Evolutionary conservation across 2,797 vertebrate species (phyloP), one percentile per base, ranked within the genome.

Genomic region (Enteromius fasciolatus): DNA sequence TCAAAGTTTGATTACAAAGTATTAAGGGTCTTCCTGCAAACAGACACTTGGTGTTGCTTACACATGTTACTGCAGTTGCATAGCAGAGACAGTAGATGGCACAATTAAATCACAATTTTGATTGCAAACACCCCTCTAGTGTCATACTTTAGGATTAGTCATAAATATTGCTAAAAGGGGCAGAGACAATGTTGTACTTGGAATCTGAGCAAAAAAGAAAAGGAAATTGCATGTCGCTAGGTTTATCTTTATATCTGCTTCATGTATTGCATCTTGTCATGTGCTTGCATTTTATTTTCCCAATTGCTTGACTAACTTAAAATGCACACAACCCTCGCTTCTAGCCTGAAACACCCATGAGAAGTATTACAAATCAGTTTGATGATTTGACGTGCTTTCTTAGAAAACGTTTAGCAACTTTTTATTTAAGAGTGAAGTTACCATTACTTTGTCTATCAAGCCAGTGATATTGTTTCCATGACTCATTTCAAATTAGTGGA

Each of bases 331-430:
- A 28, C 14, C 23, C 23, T 54, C 7, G 9, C 64, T 5, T 41
- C 41, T 64, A 81, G 6, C 86, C 80, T 81, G 83, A 67, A 76
- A 33, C 81, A 86, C 80, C 15, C 3, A 20, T 14, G 39, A 15
- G 63, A 76, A 28, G 5, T 23, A 57, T 61, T 18, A 59, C 36
- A 61, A 44, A 63, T 17, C 20, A 9, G 15, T 59, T n/a, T 15
- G 20, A 18, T 33, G 20, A 28, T 25, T 46, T 63, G n/a, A 46
- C 73, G 44, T 76, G 36, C 54, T 76, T 76, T 23, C 20, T 54
- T 57, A n/a, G 10, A 23, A 48, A 48, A 12, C 8, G 14, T 8
- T 46, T 6, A 46, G 23, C 41, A 64, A 57, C 2, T 15, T 23
- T 67, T 50, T 36, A 64, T 18, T 15, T 14, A 46, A 31, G n/a